Percentiles rank a stretch among this genome's conserved stretches.
Evolutionary conservation across 2,113 vertebrate species (phyloP).

Genomic region (Amazona vittata): DNA sequence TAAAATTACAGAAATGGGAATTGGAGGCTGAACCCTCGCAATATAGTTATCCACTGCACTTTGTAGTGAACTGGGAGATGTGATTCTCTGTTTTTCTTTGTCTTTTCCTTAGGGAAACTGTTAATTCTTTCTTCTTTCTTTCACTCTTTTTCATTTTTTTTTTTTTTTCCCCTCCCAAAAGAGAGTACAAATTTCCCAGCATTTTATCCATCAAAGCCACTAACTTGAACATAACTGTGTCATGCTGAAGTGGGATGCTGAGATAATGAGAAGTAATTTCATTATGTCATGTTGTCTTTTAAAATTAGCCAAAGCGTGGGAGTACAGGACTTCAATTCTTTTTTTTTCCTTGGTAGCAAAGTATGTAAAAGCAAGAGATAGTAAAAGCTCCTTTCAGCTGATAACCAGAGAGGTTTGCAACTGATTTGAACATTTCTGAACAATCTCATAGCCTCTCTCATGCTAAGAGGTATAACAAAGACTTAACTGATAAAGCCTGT

Average conservation of each 20-base stretch:
- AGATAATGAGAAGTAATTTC: background rate
- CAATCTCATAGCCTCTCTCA: background rate
- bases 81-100: background rate
- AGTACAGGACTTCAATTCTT: background rate
- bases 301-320: background rate
- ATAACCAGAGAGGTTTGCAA: background rate
- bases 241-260: background rate
- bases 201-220: background rate
- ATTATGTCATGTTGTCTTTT: background rate
- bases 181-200: background rate
- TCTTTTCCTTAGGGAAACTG: background rate
- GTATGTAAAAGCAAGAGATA: background rate
- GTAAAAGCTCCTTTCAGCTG: background rate
- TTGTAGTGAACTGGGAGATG: background rate
- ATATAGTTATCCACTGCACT: background rate
- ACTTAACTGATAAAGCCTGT: background rate
- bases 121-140: background rate
- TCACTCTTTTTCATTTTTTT: background rate
- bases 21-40: background rate
- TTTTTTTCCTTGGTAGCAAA: background rate
- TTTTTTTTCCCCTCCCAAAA: rapidly evolving
- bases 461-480: background rate
- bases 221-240: background rate
- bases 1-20: background rate
- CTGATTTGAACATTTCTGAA: background rate